These are phyloP conservation scores for Suncus etruscus DNA, from an alignment of 2,113 vertebrate genomes.

Conservation along the genomic window DNA sequence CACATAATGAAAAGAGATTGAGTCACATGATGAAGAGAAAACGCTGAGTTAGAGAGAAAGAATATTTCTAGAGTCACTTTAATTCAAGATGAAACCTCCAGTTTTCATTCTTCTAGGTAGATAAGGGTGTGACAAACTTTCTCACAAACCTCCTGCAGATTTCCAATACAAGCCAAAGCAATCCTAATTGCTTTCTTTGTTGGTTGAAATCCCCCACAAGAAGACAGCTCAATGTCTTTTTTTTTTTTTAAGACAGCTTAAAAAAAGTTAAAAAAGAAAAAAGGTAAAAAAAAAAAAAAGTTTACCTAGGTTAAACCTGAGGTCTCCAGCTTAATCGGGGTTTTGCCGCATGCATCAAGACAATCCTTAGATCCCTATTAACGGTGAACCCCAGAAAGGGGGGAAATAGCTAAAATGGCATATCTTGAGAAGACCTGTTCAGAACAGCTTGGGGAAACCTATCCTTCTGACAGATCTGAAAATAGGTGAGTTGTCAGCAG, in stretches of 20 bases:
- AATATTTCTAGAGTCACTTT: neutral
- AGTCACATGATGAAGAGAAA: neutral
- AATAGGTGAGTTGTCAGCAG: neutral
- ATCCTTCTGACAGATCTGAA: neutral
- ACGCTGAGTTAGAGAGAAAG: neutral
- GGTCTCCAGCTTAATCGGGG: no score
- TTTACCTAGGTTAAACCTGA: no score
- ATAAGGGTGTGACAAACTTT: neutral
- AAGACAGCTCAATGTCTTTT: no score
- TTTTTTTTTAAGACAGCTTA: no score
- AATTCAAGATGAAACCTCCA: neutral
- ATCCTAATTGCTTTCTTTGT: no score
- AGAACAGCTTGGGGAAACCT: neutral
- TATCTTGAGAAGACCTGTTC: neutral
- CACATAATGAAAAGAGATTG: neutral
- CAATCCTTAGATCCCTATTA: no score
- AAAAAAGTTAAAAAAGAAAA: no score
- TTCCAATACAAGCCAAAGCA: neutral
- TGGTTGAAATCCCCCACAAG: no score
- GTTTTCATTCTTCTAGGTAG: neutral
- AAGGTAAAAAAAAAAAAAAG: no score
- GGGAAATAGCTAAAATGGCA: neutral
- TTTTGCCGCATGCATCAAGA: no score
- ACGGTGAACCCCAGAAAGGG: no score
- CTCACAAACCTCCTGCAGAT: neutral